Evolutionary conservation across 2,797 vertebrate genomes (phyloP).

Genomic region (Cryptoprocta ferox): DNA sequence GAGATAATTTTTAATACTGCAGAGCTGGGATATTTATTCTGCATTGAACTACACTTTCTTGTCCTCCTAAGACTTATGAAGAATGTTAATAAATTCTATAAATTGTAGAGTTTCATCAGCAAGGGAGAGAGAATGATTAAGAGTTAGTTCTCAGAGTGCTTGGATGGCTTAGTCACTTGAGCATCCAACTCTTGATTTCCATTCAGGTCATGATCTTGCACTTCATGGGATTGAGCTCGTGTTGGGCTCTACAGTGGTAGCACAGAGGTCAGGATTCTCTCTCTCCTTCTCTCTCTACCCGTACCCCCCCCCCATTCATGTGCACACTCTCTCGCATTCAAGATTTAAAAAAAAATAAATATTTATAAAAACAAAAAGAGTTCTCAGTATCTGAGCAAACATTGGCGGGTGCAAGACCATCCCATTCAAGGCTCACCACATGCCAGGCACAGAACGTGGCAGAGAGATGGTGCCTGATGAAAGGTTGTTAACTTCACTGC

Average conservation of each 20-base stretch:
- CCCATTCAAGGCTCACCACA: background rate
- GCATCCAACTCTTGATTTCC: too few relatives aligned
- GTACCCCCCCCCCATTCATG: too few relatives aligned
- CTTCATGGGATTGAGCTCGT: too few relatives aligned
- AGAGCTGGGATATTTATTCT: conserved; percentile 60
- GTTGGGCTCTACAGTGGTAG: too few relatives aligned
- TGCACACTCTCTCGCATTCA: too few relatives aligned
- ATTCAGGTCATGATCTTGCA: too few relatives aligned
- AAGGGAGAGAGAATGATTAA: conserved; percentile 22
- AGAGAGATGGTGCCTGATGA: background rate
- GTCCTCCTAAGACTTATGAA: conserved; percentile 60
- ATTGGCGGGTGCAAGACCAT: background rate
- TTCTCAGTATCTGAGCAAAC: background rate
- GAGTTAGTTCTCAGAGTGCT: background rate
- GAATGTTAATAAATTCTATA: conserved; percentile 58
- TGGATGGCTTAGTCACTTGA: too few relatives aligned
- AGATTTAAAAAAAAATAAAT: too few relatives aligned
- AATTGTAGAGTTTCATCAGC: conserved; percentile 52
- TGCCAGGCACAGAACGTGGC: background rate
- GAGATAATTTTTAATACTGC: conserved; percentile 48
- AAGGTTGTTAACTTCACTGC: background rate
- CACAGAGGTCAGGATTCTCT: too few relatives aligned
- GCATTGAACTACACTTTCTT: conserved; percentile 43
- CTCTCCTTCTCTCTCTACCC: too few relatives aligned
- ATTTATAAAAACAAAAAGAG: background rate